These are phyloP conservation scores for Hirudinaria manillensis DNA, from an alignment of 2,888 invertebrate species.

Conservation along the genomic window DNA sequence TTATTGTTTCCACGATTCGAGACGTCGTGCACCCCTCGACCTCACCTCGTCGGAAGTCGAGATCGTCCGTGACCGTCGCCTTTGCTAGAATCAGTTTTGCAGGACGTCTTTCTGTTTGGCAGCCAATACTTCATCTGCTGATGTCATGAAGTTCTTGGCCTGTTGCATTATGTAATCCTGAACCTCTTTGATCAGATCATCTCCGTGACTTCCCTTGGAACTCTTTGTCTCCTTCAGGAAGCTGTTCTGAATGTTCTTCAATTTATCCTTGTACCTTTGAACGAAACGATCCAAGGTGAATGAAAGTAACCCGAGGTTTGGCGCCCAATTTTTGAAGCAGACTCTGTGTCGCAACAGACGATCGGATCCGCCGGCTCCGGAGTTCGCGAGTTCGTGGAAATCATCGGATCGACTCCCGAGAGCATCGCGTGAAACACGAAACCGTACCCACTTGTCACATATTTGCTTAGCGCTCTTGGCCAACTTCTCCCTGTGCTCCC, in stretches of 20 bases:
- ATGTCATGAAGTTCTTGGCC: neutral
- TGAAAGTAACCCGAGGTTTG: neutral
- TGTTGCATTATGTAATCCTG: neutral
- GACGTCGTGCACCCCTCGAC: no score
- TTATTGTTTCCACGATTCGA: no score
- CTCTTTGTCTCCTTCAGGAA: constrained; percentile 45
- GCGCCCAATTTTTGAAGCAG: neutral
- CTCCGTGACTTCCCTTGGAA: neutral
- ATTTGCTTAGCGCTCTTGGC: constrained; percentile 79
- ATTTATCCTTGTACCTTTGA: constrained; percentile 63
- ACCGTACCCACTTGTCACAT: constrained; percentile 61
- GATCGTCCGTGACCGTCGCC: no score
- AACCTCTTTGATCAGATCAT: constrained; percentile 8
- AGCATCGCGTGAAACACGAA: neutral
- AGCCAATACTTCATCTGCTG: neutral
- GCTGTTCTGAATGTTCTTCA: constrained; percentile 71
- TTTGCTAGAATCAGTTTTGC: neutral
- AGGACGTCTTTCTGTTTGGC: neutral
- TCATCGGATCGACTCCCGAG: no score
- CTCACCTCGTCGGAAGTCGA: no score
- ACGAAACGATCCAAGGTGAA: neutral
- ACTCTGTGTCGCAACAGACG: no score
- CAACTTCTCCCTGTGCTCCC: constrained; percentile 81
- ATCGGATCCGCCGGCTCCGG: no score
- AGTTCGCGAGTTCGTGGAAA: no score